phyloP scores from a whole-genome alignment of 1,140 invertebrate genomes.

The Steinernema khuongi region DNA sequence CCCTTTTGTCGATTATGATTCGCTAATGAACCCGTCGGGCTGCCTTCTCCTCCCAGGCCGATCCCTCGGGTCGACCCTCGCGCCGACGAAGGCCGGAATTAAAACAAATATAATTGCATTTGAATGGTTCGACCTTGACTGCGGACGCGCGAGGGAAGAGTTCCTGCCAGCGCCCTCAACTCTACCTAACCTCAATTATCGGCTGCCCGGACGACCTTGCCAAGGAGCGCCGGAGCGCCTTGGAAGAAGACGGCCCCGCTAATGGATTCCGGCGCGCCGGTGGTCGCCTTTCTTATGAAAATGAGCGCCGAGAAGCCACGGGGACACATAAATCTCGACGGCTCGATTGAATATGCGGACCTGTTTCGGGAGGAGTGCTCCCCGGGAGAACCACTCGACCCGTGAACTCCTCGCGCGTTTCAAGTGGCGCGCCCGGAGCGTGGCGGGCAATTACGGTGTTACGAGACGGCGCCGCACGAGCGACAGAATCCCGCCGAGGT shows the following conservation, averaged over 20 bases:
- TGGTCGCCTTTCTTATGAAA: not conserved
- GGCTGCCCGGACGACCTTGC: not conserved
- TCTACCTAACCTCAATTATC: constrained; percentile 2
- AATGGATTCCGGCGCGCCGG: not conserved
- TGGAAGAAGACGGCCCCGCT: not conserved
- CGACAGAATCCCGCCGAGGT: too few species aligned
- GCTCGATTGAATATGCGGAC: not conserved
- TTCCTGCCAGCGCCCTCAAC: constrained; percentile 12
- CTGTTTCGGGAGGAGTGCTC: not conserved
- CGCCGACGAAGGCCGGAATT: constrained; percentile 4
- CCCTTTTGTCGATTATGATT: too few species aligned
- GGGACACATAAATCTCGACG: constrained; percentile 4
- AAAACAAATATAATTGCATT: constrained; percentile 17
- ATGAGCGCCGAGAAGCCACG: not conserved
- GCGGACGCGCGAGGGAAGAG: constrained; percentile 6
- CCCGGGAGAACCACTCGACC: constrained; percentile 6
- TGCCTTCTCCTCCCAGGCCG: too few species aligned
- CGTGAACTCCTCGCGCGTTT: constrained; percentile 12
- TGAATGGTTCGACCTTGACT: constrained; percentile 16
- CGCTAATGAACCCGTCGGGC: too few species aligned
- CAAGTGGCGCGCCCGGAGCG: not conserved
- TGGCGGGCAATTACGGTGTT: constrained; percentile 2
- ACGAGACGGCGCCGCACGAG: too few species aligned
- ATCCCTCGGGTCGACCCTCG: too few species aligned
- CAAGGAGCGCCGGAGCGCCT: not conserved